phyloP scores from a whole-genome alignment of 2,888 invertebrate species.

The Mechanitis messenoides region DNA sequence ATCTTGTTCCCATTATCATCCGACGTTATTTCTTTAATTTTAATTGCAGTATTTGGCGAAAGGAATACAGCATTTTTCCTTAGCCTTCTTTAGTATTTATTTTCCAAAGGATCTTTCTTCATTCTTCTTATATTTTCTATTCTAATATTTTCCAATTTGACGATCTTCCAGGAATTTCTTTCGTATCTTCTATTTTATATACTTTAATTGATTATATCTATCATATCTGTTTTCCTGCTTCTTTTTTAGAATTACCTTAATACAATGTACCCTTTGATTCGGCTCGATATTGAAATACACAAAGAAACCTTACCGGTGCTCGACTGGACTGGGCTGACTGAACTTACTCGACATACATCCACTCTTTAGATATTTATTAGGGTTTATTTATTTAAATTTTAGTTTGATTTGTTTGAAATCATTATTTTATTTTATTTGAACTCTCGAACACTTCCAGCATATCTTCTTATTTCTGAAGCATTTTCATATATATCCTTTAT shows the following conservation, averaged over 20 bases:
- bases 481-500: no score
- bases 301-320: slow-evolving; percentile 58
- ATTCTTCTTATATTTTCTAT: neutral
- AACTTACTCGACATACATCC: slow-evolving; percentile 53
- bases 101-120: neutral
- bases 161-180: no score
- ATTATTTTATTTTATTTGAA: neutral
- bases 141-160: neutral
- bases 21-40: neutral
- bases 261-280: slow-evolving; percentile 50
- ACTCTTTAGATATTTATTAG: slow-evolving; percentile 12
- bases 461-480: no score
- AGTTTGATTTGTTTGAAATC: slow-evolving; percentile 13
- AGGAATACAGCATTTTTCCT: neutral
- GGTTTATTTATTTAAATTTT: slow-evolving; percentile 29
- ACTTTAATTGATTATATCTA: neutral
- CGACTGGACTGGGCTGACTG: slow-evolving; percentile 66
- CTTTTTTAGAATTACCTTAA: slow-evolving; percentile 22
- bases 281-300: slow-evolving; percentile 24
- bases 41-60: neutral
- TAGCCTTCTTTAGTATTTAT: neutral
- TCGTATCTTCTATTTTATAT: slow-evolving; percentile 2
- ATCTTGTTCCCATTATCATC: neutral
- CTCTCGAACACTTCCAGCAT: neutral
- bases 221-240: neutral